phyloP scores from a whole-genome alignment of 2,888 invertebrate species.

The Lithophane socia region DNA sequence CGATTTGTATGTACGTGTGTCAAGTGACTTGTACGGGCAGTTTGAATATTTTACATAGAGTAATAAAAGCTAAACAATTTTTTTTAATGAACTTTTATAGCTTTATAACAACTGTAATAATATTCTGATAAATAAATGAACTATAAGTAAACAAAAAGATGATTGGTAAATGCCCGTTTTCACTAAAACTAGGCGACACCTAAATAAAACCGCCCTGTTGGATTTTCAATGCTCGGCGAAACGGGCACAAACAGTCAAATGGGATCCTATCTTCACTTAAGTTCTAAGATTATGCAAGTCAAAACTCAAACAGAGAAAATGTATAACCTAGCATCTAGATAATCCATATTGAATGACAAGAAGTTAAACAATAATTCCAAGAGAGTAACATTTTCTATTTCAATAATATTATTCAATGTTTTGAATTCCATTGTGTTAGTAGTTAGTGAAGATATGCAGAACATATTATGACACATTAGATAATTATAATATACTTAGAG shows the following conservation, averaged over 20 bases:
- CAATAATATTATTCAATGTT: constrained; percentile 12
- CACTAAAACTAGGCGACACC: background rate
- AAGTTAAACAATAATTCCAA: background rate
- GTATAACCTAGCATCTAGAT: background rate
- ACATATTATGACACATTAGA: no score
- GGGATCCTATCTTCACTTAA: background rate
- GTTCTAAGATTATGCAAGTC: background rate
- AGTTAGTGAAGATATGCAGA: constrained; percentile 2
- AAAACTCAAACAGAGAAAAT: background rate
- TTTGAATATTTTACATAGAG: constrained; percentile 46
- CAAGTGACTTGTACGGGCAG: constrained; percentile 27
- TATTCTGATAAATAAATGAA: background rate
- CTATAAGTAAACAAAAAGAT: background rate
- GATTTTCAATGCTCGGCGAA: background rate
- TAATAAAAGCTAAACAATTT: background rate
- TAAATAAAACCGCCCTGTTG: background rate
- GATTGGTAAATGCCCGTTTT: background rate
- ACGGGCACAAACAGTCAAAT: background rate
- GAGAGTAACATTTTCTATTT: background rate
- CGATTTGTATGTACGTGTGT: constrained; percentile 37
- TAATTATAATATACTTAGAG: background rate
- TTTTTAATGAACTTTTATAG: background rate
- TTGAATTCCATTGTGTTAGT: constrained; percentile 15
- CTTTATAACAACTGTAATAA: background rate
- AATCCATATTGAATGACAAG: background rate